Conservation (phyloP, 2,113 vertebrate genomes). For the Ammodramus savannarum region DNA sequence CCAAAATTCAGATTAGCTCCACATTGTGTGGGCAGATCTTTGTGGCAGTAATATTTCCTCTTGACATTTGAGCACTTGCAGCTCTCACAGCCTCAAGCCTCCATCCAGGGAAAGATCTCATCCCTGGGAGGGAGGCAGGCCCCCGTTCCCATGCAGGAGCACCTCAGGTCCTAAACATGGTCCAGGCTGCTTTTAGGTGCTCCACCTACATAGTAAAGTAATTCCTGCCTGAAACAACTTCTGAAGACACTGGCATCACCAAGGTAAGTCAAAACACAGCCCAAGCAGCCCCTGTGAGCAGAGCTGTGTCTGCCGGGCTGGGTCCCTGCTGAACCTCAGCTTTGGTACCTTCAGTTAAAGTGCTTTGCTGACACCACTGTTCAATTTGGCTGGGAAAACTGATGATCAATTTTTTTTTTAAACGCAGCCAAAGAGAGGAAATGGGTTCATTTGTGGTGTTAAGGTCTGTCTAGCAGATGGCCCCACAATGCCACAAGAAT, state of each 20-base stretch:
- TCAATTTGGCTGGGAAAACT: background rate
- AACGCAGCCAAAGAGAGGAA: background rate
- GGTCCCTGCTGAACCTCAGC: background rate
- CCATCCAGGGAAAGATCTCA: background rate
- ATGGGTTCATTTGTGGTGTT: background rate
- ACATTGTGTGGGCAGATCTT: background rate
- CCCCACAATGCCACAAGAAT: background rate
- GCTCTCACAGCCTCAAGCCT: background rate
- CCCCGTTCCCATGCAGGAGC: background rate
- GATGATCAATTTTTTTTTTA: background rate
- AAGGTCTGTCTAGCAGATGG: background rate
- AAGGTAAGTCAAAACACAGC: background rate
- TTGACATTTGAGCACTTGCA: background rate
- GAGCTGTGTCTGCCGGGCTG: background rate
- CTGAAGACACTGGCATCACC: background rate
- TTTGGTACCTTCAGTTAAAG: background rate
- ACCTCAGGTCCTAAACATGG: background rate
- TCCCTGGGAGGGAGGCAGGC: background rate
- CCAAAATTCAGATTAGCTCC: background rate
- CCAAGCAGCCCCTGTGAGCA: background rate
- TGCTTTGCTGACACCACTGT: background rate
- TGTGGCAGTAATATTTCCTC: rapidly evolving
- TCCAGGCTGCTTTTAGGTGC: background rate
- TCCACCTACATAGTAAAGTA: background rate
- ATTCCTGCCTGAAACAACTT: background rate